These are phyloP conservation scores for Pogona vitticeps DNA, from an alignment of 2,113 vertebrate genomes.

Conservation along the genomic window DNA sequence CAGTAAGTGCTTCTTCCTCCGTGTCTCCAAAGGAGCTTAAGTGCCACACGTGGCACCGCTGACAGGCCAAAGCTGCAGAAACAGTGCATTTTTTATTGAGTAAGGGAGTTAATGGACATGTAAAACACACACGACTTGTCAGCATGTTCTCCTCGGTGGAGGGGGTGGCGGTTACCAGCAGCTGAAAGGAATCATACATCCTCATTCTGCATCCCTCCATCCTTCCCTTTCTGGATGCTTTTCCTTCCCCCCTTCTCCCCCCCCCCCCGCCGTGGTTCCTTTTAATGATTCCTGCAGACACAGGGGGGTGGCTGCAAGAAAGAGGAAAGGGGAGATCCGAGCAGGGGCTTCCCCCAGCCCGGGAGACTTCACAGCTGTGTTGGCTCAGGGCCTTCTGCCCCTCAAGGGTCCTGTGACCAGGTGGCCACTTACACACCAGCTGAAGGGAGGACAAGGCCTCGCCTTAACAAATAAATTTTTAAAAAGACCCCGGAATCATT, in stretches of 20 bases:
- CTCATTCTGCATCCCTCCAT: not conserved
- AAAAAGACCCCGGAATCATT: too few relatives aligned
- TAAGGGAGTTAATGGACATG: conserved; percentile 5
- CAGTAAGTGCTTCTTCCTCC: not conserved
- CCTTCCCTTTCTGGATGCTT: not conserved
- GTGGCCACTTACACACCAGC: too few relatives aligned
- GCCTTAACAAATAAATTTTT: too few relatives aligned
- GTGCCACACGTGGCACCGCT: not conserved
- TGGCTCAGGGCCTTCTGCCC: not conserved
- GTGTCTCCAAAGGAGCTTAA: not conserved
- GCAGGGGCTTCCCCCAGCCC: not conserved
- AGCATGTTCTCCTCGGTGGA: not conserved
- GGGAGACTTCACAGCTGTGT: not conserved
- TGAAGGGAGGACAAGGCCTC: too few relatives aligned
- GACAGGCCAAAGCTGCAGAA: not conserved
- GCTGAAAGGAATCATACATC: conserved; percentile 27
- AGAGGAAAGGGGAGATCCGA: not conserved
- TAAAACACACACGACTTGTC: conserved; percentile 33
- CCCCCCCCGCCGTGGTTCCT: not conserved
- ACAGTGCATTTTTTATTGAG: not conserved
- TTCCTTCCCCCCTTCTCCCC: not conserved
- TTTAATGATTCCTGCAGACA: not conserved
- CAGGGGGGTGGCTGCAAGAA: not conserved
- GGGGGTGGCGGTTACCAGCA: conserved; percentile 32
- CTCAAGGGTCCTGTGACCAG: too few relatives aligned